A percentile compares a stretch with the other conserved stretches of the same genome.
phyloP scores from a whole-genome alignment of 53 echinoderm and acorn worm genomes.

The Paelopatides confundens region DNA sequence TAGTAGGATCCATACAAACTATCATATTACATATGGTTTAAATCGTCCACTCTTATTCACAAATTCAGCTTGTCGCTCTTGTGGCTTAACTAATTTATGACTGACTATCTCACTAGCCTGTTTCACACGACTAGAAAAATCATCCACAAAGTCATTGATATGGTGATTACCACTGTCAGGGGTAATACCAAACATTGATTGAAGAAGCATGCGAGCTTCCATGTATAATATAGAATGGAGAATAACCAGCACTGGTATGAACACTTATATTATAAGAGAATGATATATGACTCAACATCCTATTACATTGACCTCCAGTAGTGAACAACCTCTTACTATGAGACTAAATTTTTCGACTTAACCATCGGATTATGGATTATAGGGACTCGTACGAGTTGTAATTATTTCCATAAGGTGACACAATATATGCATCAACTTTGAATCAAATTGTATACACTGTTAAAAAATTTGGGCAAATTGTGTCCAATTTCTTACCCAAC shows the following conservation, averaged over 20 bases:
- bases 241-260: conserved; percentile 54
- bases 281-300: conserved; percentile 19
- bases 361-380: too few relatives aligned
- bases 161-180: neutral
- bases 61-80: neutral
- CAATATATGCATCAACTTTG: too few relatives aligned
- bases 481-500: too few relatives aligned
- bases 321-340: conserved; percentile 38
- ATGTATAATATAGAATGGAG: conserved; percentile 55
- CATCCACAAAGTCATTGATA: neutral
- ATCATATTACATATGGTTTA: conserved; percentile 32
- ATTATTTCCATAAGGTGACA: too few relatives aligned
- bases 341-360: too few relatives aligned
- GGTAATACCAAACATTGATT: neutral
- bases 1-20: conserved; percentile 53
- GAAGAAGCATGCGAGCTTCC: conserved; percentile 56
- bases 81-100: neutral
- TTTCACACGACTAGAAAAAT: neutral
- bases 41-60: conserved; percentile 25
- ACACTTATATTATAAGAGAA: conserved; percentile 53
- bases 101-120: conserved; percentile 4
- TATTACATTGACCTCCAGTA: conserved; percentile 30
- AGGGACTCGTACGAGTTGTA: too few relatives aligned
- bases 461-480: too few relatives aligned
- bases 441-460: too few relatives aligned